phyloP scores from a whole-genome alignment of 1,140 invertebrate genomes.

The Zaprionus tsacasi region DNA sequence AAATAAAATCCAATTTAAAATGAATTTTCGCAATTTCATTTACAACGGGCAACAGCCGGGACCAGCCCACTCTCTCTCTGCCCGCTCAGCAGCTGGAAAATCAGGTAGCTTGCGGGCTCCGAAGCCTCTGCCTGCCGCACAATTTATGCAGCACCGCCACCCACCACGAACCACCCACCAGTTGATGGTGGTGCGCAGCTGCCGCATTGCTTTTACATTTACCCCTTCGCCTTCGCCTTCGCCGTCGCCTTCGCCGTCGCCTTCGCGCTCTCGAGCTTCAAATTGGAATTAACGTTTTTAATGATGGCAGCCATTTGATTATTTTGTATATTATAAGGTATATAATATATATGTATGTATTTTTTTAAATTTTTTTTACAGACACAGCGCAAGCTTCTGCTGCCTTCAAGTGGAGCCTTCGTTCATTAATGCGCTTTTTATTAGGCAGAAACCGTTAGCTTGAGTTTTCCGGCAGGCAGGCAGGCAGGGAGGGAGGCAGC shows the following conservation, averaged over 20 bases:
- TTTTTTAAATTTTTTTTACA: conserved; percentile 19
- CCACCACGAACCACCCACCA: background rate
- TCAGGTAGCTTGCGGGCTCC: conserved; percentile 32
- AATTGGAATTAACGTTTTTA: conserved; percentile 83
- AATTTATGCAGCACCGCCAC: conserved; percentile 45
- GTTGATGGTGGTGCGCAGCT: background rate
- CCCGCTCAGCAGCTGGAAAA: conserved; percentile 16
- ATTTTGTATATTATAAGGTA: conserved; percentile 11
- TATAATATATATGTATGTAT: background rate
- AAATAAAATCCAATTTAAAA: conserved; percentile 83
- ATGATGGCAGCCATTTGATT: conserved; percentile 60
- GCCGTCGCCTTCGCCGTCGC: background rate
- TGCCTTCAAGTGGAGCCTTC: conserved; percentile 42
- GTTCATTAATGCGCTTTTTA: conserved; percentile 78
- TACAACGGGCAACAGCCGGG: conserved; percentile 58
- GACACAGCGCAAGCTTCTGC: conserved; percentile 3
- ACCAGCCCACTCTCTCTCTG: background rate
- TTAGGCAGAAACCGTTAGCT: conserved; percentile 68
- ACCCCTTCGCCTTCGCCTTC: conserved; percentile 18
- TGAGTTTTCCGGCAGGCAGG: conserved; percentile 47
- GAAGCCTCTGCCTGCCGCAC: conserved; percentile 17
- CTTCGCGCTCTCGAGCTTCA: conserved; percentile 53
- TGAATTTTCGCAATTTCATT: conserved; percentile 83
- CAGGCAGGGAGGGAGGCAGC: conserved; percentile 33
- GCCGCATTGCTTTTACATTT: background rate